Percentiles rank a stretch among this genome's conserved stretches.
phyloP scores from a whole-genome alignment of 2,888 invertebrate species.

The Microchrysa polita region DNA sequence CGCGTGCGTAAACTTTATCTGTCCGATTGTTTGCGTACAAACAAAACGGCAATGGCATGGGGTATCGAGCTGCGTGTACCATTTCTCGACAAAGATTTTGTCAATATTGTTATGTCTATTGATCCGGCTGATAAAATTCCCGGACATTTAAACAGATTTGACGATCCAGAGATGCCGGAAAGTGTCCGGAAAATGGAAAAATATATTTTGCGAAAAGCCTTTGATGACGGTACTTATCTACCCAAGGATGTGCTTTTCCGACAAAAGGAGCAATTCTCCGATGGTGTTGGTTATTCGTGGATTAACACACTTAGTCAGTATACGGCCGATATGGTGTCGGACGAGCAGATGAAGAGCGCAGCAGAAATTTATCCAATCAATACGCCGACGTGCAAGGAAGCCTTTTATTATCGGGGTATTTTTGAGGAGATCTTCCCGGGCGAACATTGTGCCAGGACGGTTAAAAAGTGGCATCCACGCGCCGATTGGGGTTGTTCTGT shows the following conservation, averaged over 20 bases:
- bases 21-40: conserved; percentile 84
- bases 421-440: conserved; percentile 62
- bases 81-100: conserved; percentile 87
- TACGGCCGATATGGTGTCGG: conserved; percentile 72
- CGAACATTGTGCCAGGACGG: conserved; percentile 59
- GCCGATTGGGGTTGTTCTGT: conserved; percentile 64
- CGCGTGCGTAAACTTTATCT: conserved; percentile 80
- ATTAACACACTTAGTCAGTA: conserved; percentile 61
- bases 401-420: conserved; percentile 73
- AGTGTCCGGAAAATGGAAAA: conserved; percentile 71
- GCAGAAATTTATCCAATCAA: conserved; percentile 71
- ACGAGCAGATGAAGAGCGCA: conserved; percentile 67
- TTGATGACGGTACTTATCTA: conserved; percentile 73
- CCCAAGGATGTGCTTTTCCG: conserved; percentile 91
- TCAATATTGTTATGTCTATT: conserved; percentile 80
- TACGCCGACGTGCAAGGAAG: conserved; percentile 79
- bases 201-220: conserved; percentile 84
- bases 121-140: conserved; percentile 77
- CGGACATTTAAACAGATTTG: conserved; percentile 57
- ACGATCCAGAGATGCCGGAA: neutral
- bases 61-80: conserved; percentile 89
- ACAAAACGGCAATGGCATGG: conserved; percentile 76
- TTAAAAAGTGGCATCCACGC: conserved; percentile 62
- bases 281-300: conserved; percentile 64
- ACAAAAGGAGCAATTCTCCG: conserved; percentile 87